A percentile compares a stretch with the other conserved stretches of the same genome.
These are phyloP conservation scores for Rhinopithecus roxellana DNA, from an alignment of 2,113 vertebrate species.

Conservation along the genomic window DNA sequence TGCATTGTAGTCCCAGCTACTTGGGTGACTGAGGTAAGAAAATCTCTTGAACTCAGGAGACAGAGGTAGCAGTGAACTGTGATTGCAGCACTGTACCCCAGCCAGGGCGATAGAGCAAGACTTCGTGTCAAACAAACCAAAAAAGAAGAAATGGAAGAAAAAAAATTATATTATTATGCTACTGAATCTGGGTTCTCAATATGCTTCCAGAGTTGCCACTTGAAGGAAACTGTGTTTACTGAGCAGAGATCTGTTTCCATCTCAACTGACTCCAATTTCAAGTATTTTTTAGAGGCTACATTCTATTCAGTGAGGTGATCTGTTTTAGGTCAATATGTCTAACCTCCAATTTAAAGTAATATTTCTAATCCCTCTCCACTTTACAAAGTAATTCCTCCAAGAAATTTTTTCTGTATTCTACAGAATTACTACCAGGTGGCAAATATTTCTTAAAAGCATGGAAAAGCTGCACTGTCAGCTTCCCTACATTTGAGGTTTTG, in stretches of 20 bases:
- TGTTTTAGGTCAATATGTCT: neutral
- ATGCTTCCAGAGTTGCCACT: neutral
- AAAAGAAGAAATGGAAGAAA: too few relatives aligned
- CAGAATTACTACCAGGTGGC: constrained; percentile 7
- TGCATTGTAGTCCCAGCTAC: too few relatives aligned
- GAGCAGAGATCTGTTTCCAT: neutral
- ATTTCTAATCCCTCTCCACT: neutral
- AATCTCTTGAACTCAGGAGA: too few relatives aligned
- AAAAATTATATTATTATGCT: neutral
- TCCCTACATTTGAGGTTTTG: too few relatives aligned
- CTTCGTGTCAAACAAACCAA: too few relatives aligned
- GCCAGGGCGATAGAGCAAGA: too few relatives aligned
- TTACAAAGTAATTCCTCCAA: neutral
- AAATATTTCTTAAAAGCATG: neutral
- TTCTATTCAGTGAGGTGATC: neutral
- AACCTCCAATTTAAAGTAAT: neutral
- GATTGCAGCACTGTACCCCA: too few relatives aligned
- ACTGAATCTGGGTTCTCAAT: neutral
- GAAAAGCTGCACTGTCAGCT: neutral
- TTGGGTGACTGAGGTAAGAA: too few relatives aligned
- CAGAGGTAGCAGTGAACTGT: too few relatives aligned
- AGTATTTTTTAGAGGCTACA: neutral
- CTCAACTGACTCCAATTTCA: neutral
- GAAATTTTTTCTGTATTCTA: neutral
- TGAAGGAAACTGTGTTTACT: neutral